Base-by-base conservation (phyloP, 2,797 vertebrate species). In the Lindbergichthys nudifrons region DNA sequence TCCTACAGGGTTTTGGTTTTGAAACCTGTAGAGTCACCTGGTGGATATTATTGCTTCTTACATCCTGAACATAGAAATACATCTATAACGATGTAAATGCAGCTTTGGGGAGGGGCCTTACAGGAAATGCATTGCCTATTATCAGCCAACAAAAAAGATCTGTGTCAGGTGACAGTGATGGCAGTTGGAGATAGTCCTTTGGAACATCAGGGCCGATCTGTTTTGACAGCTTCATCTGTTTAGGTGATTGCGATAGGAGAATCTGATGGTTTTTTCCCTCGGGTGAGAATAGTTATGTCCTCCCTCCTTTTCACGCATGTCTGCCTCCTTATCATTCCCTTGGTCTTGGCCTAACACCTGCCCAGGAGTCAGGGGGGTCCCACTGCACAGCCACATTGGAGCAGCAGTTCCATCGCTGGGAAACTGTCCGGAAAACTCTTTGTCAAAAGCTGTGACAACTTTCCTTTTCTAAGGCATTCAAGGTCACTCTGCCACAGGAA, bases 141-240 rank as follows among this genome's bases (percentile, higher is more conserved):
- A 86, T 65, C 69, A 48, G 47, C 60, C 73, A 65, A 42, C 9
- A 5, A 4, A 26, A 26, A 26, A 5, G 26, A 88, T 82, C 82
- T 66, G 62, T 75, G 66, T 75, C 64, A 89, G 83, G 79, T 85
- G 85, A 88, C 79, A 58, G 83, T 3, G 87, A 89, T 84, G 77
- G 73, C 57, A 57, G 69, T 65, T 42, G 66, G 66, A 73, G 84
- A 92, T 90, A 86, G 56, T 60, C n/a, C 59, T 82, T 60, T 30
- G 26, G 81, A 86, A 84, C 83, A 86, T 89, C 78, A 73, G 83
- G 79, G 83, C 70, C 67, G 75, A 87, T 91, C 75, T 85, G 85
- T 92, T 93, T 87, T 91, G 85, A 91, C 89, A 91, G 87, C 81
- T 93, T 92, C 79, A 92, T 92, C 88, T 68, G 88, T 81, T 86